Percentiles rank a stretch among this genome's conserved stretches.
Evolutionary conservation across 2,113 vertebrate genomes (phyloP).

Genomic region (Empidonax traillii): DNA sequence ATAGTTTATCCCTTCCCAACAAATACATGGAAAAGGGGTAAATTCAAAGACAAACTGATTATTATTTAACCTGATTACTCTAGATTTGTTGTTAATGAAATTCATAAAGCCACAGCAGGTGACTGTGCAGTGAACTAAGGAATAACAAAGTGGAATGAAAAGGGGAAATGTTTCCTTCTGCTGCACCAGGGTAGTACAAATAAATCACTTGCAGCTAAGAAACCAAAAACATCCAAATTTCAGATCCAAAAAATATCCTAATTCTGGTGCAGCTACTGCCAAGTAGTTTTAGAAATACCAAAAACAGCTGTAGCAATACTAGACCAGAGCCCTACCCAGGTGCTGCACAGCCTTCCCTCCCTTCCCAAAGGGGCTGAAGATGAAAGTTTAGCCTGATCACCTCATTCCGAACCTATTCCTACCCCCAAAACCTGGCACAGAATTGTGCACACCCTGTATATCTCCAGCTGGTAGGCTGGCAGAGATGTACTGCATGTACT

Average conservation of each 20-base stretch:
- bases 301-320: not conserved
- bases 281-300: not conserved
- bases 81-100: not conserved
- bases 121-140: not conserved
- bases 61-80: not conserved
- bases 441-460: not conserved
- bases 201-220: not conserved
- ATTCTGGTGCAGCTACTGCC: not conserved
- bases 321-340: not conserved
- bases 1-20: not conserved
- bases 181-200: not conserved
- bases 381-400: not conserved
- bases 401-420: not conserved
- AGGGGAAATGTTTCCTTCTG: not conserved
- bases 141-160: not conserved
- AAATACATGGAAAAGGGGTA: not conserved
- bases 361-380: not conserved
- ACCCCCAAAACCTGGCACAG: not conserved
- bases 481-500: not conserved
- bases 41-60: not conserved
- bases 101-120: not conserved
- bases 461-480: not conserved
- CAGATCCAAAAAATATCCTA: not conserved
- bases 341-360: not conserved
- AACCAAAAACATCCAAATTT: not conserved